phyloP scores from a whole-genome alignment of 2,888 invertebrate species.

The Deilephila porcellus region DNA sequence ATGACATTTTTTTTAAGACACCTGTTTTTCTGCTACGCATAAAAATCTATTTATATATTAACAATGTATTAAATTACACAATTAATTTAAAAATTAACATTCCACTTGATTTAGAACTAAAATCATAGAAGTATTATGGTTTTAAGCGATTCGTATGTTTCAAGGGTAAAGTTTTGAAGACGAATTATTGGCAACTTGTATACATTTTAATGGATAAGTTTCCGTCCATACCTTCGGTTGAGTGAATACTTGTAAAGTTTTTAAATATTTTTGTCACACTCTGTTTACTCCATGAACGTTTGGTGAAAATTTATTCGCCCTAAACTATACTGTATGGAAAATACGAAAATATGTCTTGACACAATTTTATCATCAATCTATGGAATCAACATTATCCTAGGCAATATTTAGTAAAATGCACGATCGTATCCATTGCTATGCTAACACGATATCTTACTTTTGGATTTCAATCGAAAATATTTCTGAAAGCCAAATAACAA shows the following conservation, averaged over 20 bases:
- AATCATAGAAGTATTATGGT: conserved; percentile 9
- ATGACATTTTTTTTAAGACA: not conserved
- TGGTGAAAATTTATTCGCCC: no score
- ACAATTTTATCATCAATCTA: no score
- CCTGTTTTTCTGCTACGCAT: not conserved
- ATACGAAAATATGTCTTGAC: no score
- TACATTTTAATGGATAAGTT: conserved; percentile 22
- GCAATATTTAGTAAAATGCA: no score
- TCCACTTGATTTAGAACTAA: conserved; percentile 14
- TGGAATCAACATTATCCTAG: no score
- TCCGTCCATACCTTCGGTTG: conserved; percentile 17
- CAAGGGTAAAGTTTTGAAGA: not conserved
- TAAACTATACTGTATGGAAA: no score
- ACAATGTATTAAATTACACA: not conserved
- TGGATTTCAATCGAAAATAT: no score
- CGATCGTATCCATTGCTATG: no score
- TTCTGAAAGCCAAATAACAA: no score
- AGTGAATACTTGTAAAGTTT: conserved; percentile 5
- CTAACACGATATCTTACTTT: no score
- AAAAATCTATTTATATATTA: not conserved
- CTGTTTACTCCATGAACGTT: not conserved
- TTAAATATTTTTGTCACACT: conserved; percentile 7
- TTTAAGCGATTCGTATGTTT: conserved; percentile 7
- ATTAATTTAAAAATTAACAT: conserved; percentile 5
- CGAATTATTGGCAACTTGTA: conserved; percentile 25